Percentiles rank a stretch among this genome's conserved stretches.
Conservation (phyloP, 2,888 invertebrate species). For the Sarcophaga caerulescens region DNA sequence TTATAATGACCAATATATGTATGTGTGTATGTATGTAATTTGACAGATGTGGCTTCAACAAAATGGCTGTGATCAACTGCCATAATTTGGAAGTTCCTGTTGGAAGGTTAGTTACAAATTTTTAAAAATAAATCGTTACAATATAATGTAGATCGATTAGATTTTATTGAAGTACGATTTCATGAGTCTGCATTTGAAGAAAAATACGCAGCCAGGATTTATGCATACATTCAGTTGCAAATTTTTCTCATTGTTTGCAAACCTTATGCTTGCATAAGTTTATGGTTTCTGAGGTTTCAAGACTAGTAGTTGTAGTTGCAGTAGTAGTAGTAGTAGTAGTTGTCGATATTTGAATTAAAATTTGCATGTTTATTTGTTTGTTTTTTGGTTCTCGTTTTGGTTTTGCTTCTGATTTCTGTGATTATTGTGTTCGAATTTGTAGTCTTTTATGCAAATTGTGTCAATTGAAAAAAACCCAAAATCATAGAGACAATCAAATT, state of each 20-base stretch:
- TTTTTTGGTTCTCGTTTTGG: background rate
- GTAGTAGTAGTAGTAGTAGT: background rate
- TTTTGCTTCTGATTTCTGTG: background rate
- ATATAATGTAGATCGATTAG: no score
- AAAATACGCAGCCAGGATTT: no score
- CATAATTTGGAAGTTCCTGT: no score
- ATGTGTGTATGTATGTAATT: no score
- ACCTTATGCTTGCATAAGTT: slow-evolving; percentile 14
- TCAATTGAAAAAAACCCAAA: slow-evolving; percentile 31
- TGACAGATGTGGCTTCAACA: no score
- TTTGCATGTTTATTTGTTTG: slow-evolving; percentile 27
- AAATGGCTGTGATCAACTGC: no score
- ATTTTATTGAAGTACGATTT: no score
- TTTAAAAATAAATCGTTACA: no score
- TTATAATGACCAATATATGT: no score
- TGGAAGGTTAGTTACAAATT: no score
- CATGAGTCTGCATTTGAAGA: no score
- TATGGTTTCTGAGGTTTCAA: slow-evolving; percentile 28
- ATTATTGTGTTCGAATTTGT: slow-evolving; percentile 39
- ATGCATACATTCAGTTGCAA: background rate
- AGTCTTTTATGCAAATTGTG: slow-evolving; percentile 43
- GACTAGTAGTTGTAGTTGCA: background rate
- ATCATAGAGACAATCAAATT: slow-evolving; percentile 37
- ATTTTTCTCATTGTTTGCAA: background rate
- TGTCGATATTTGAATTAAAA: slow-evolving; percentile 8